These are phyloP conservation scores for Emydoidea blandingii DNA, from an alignment of 2,797 vertebrate species.

Conservation along the genomic window DNA sequence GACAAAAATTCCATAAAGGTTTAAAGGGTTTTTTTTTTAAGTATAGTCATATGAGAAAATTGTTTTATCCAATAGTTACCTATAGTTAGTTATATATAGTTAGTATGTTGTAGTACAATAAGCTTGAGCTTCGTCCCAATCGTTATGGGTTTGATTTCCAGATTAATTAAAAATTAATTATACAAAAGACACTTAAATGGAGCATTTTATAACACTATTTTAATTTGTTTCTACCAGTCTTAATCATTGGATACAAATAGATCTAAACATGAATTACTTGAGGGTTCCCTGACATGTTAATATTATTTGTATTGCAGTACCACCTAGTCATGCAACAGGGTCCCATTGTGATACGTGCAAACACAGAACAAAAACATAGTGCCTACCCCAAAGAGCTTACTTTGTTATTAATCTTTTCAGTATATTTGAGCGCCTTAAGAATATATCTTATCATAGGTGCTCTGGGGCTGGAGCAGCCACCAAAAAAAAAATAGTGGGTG, in stretches of 20 bases:
- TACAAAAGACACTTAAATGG: slow-evolving; percentile 9
- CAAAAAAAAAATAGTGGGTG: too few species aligned
- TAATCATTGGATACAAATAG: neutral
- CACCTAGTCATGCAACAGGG: neutral
- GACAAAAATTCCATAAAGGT: neutral
- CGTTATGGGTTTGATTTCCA: slow-evolving; percentile 45
- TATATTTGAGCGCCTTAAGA: neutral
- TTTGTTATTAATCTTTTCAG: neutral
- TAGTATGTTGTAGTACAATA: neutral
- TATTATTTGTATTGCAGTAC: neutral
- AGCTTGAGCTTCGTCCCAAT: slow-evolving; percentile 14
- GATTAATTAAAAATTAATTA: slow-evolving; percentile 39
- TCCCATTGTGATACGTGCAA: neutral
- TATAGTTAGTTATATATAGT: slow-evolving; percentile 23
- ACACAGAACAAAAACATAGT: neutral
- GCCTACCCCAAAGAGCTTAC: neutral
- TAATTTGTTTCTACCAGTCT: slow-evolving; percentile 20
- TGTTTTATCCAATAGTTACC: slow-evolving; percentile 13
- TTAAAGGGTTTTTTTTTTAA: neutral
- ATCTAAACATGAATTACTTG: neutral
- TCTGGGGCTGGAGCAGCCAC: too few species aligned
- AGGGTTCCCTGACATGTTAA: neutral
- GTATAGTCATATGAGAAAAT: slow-evolving; percentile 1
- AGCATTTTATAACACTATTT: slow-evolving; percentile 33
- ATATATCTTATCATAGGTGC: neutral